Conservation (phyloP, 2,113 vertebrate species). For the Martes martes region DNA sequence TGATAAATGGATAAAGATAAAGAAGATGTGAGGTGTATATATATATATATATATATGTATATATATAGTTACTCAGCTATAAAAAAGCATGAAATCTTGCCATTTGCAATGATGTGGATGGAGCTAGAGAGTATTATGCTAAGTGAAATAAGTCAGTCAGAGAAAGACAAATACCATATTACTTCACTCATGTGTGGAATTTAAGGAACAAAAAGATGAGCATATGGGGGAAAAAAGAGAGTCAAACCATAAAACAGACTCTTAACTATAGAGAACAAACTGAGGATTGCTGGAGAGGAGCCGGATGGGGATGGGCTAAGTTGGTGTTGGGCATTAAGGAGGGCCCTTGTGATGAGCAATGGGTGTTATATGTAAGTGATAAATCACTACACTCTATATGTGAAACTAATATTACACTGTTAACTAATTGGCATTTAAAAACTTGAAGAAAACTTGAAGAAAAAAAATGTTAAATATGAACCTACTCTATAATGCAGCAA, state of each 20-base stretch:
- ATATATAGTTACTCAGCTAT: background rate
- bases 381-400: background rate
- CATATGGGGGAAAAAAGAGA: background rate
- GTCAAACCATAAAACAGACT: background rate
- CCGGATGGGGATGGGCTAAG: background rate
- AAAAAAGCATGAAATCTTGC: background rate
- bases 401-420: background rate
- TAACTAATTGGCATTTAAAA: background rate
- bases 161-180: background rate
- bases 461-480: background rate
- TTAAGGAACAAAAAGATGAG: background rate
- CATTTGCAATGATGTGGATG: background rate
- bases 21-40: background rate
- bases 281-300: background rate
- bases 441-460: background rate
- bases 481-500: background rate
- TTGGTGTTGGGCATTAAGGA: background rate
- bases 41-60: too few relatives aligned
- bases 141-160: background rate
- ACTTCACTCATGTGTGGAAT: background rate
- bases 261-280: background rate
- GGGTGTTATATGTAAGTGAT: background rate
- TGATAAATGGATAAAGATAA: background rate
- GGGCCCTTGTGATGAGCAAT: background rate
- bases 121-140: background rate